phyloP scores from a whole-genome alignment of 2,797 vertebrate species.

The Holocentrus rufus region DNA sequence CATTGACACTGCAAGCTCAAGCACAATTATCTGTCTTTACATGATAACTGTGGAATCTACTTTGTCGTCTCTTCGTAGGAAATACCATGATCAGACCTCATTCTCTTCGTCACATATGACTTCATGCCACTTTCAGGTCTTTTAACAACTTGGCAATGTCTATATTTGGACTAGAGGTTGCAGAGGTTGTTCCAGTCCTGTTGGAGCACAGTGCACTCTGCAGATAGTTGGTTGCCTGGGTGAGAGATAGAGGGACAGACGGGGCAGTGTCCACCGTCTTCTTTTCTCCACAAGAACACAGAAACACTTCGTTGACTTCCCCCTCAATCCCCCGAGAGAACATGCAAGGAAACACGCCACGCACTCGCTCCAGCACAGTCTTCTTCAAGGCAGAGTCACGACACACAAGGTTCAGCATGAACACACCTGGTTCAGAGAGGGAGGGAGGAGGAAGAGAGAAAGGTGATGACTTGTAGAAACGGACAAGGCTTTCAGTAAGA shows the following conservation, averaged over 20 bases:
- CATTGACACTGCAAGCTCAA: background rate
- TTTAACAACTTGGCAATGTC: constrained; percentile 86
- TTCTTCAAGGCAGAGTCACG: constrained; percentile 85
- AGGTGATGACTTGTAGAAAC: background rate
- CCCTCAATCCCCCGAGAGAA: constrained; percentile 85
- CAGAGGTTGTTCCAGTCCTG: constrained; percentile 69
- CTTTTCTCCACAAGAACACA: constrained; percentile 78
- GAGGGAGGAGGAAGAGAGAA: background rate
- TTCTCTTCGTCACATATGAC: background rate
- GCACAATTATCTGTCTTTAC: constrained; percentile 16
- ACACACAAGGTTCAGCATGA: constrained; percentile 94
- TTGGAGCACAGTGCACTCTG: constrained; percentile 81
- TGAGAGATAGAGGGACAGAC: constrained; percentile 61
- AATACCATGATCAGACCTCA: background rate
- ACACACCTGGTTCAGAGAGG: constrained; percentile 54
- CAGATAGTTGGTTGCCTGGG: constrained; percentile 78
- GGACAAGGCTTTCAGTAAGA: background rate
- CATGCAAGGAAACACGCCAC: constrained; percentile 77
- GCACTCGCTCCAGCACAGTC: constrained; percentile 79
- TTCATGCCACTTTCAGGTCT: constrained; percentile 84
- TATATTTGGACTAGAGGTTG: constrained; percentile 78
- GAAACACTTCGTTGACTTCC: constrained; percentile 94
- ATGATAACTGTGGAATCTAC: background rate
- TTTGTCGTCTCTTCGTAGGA: background rate
- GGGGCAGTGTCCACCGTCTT: constrained; percentile 25